Evolutionary conservation across 2,797 vertebrate species (phyloP).

Genomic region (Tauraco hartlaubi): DNA sequence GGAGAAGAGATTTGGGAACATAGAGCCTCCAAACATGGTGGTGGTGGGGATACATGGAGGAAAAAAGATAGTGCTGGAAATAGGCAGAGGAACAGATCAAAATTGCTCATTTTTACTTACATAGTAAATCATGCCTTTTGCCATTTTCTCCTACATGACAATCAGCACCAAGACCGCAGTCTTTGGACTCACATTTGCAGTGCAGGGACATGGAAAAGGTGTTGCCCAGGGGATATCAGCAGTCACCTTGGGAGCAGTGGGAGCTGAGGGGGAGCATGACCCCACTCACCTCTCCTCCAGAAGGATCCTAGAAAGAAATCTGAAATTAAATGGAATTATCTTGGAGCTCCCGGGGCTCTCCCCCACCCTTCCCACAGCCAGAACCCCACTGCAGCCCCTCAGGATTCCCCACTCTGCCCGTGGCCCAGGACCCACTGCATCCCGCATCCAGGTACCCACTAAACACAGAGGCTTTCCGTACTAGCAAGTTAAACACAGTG

Average conservation of each 20-base stretch:
- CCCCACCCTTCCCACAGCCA: background rate
- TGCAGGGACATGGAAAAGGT: background rate
- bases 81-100: background rate
- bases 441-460: background rate
- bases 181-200: background rate
- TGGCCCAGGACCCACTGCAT: background rate
- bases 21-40: background rate
- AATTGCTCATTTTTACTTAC: background rate
- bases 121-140: background rate
- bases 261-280: background rate
- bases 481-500: background rate
- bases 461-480: background rate
- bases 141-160: background rate
- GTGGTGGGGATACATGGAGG: background rate
- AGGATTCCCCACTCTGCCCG: no score
- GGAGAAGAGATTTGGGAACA: background rate
- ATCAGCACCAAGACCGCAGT: background rate
- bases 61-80: background rate
- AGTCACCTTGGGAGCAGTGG: background rate
- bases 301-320: background rate
- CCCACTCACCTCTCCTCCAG: background rate
- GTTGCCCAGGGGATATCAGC: background rate
- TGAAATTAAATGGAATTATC: background rate
- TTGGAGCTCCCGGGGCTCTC: background rate
- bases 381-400: background rate